These are phyloP conservation scores for Lepidochitona cinerea DNA, from an alignment of 2,888 invertebrate genomes.

Conservation along the genomic window DNA sequence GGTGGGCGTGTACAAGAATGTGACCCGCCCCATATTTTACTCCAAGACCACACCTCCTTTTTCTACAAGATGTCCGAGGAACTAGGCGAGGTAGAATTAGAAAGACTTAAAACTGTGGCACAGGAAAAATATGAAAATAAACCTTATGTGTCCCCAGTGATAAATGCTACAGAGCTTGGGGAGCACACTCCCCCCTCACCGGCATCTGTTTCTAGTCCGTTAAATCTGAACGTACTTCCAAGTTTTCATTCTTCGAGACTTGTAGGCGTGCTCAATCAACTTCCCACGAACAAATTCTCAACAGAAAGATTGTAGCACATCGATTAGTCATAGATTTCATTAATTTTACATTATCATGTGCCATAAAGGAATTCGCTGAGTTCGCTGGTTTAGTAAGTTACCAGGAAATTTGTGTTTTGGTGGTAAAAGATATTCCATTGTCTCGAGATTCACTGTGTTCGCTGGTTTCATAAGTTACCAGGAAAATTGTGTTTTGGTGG, in stretches of 20 bases:
- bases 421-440: too few relatives aligned
- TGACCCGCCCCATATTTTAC: constrained; percentile 80
- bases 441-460: too few relatives aligned
- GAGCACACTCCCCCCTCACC: constrained; percentile 18
- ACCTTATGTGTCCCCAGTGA: constrained; percentile 41
- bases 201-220: constrained; percentile 24
- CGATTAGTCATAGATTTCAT: too few relatives aligned
- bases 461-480: too few relatives aligned
- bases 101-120: constrained; percentile 33
- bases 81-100: constrained; percentile 31
- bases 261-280: constrained; percentile 43
- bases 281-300: constrained; percentile 46
- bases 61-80: constrained; percentile 36
- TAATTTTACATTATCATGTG: too few relatives aligned
- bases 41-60: constrained; percentile 43
- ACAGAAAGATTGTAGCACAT: constrained; percentile 36
- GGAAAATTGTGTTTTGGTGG: too few relatives aligned
- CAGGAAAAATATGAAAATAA: constrained; percentile 42
- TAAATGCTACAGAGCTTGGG: constrained; percentile 37
- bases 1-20: constrained; percentile 81
- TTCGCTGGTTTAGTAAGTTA: too few relatives aligned
- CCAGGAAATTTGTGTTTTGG: too few relatives aligned
- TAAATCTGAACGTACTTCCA: constrained; percentile 37
- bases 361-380: too few relatives aligned
- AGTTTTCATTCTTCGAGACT: constrained; percentile 45